Conservation (phyloP, 2,888 invertebrate species). For the Epinotia ramella region DNA sequence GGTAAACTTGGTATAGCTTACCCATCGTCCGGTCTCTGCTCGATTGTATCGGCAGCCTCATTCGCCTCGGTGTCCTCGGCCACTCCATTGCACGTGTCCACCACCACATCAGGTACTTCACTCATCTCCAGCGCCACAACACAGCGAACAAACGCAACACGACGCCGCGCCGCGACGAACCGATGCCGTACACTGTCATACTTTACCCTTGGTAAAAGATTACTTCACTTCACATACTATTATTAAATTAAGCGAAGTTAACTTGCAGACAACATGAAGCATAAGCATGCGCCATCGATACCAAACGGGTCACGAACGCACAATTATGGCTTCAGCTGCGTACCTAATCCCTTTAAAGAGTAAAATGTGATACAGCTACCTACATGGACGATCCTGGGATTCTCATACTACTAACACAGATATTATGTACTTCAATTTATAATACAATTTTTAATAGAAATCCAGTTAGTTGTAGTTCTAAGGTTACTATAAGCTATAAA, state of each 20-base stretch:
- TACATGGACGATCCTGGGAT: slow-evolving; percentile 29
- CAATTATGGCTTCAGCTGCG: slow-evolving; percentile 73
- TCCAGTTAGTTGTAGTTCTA: neutral
- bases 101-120: slow-evolving; percentile 73
- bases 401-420: neutral
- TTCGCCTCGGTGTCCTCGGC: slow-evolving; percentile 57
- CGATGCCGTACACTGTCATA: slow-evolving; percentile 73
- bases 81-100: slow-evolving; percentile 77
- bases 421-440: neutral
- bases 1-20: slow-evolving; percentile 52
- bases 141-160: slow-evolving; percentile 56
- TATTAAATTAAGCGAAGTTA: slow-evolving; percentile 84
- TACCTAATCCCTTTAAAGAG: slow-evolving; percentile 79
- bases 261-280: slow-evolving; percentile 73
- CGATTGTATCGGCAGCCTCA: slow-evolving; percentile 52
- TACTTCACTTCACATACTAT: slow-evolving; percentile 79
- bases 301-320: slow-evolving; percentile 83
- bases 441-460: neutral
- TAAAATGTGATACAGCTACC: slow-evolving; percentile 50
- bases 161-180: slow-evolving; percentile 66
- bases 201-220: slow-evolving; percentile 82
- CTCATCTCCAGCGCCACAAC: slow-evolving; percentile 65
- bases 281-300: slow-evolving; percentile 78
- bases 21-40: slow-evolving; percentile 74
- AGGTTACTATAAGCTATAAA: too few relatives aligned